phyloP scores from a whole-genome alignment of 2,888 invertebrate genomes.

The Cactoblastis cactorum region DNA sequence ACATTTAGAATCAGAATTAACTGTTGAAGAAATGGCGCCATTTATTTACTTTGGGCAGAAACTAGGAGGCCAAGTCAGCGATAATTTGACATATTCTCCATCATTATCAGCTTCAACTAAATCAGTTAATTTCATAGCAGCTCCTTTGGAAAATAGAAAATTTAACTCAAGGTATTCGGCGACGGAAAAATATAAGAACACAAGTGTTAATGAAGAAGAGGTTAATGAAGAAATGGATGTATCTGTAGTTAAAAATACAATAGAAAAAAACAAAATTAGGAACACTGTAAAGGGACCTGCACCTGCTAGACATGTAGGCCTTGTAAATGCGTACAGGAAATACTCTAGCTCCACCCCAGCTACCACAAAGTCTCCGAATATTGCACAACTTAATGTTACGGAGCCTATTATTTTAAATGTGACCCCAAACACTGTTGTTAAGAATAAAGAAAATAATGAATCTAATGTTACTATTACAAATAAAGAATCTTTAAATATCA shows the following conservation, averaged over 20 bases:
- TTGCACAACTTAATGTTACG: slow-evolving; percentile 52
- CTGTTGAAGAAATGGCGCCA: slow-evolving; percentile 83
- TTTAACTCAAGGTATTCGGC: slow-evolving; percentile 69
- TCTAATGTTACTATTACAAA: slow-evolving; percentile 36
- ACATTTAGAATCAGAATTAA: slow-evolving; percentile 80
- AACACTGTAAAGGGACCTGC: slow-evolving; percentile 73
- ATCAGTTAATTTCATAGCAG: slow-evolving; percentile 63
- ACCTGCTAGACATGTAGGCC: slow-evolving; percentile 65
- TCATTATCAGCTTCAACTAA: slow-evolving; percentile 70
- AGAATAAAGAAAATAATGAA: slow-evolving; percentile 36
- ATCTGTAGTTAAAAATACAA: slow-evolving; percentile 76
- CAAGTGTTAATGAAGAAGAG: slow-evolving; percentile 76
- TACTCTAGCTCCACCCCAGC: slow-evolving; percentile 50
- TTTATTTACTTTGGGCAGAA: slow-evolving; percentile 86
- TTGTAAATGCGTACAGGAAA: slow-evolving; percentile 72
- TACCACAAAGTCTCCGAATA: slow-evolving; percentile 46
- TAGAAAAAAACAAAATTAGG: slow-evolving; percentile 74
- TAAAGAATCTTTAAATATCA: slow-evolving; percentile 27
- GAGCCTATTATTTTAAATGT: slow-evolving; percentile 45
- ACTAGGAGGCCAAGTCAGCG: slow-evolving; percentile 55
- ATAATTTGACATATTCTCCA: slow-evolving; percentile 69
- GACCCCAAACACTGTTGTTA: slow-evolving; percentile 39
- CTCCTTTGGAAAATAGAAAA: slow-evolving; percentile 63
- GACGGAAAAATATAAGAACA: slow-evolving; percentile 70
- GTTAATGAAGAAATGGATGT: slow-evolving; percentile 80